Conservation (phyloP, 1,140 invertebrate species). For the Melitaea cinxia region DNA sequence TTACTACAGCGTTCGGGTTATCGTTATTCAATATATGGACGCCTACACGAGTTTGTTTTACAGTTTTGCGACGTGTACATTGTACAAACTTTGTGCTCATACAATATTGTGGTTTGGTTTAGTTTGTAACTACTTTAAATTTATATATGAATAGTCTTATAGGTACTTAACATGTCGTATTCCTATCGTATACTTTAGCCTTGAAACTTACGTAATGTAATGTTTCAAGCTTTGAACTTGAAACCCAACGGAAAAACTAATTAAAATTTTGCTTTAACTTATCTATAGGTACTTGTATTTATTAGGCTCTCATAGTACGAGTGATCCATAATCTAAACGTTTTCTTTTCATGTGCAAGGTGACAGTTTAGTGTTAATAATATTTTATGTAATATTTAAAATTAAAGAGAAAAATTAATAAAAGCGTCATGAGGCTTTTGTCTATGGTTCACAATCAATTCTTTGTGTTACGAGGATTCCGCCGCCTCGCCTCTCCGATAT, state of each 20-base stretch:
- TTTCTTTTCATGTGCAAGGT: no score
- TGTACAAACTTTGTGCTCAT: neutral
- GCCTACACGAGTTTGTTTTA: conserved; percentile 2
- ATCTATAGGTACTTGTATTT: no score
- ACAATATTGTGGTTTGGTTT: neutral
- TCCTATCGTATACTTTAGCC: no score
- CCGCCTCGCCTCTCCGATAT: conserved; percentile 56
- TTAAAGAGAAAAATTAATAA: conserved; percentile 59
- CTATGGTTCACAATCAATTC: conserved; percentile 63
- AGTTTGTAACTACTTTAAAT: neutral
- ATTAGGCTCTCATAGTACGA: no score
- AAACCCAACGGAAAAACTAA: no score
- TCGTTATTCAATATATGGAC: conserved; percentile 12
- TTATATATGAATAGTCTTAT: neutral
- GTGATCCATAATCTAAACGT: no score
- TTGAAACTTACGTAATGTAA: no score
- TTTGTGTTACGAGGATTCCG: conserved; percentile 61
- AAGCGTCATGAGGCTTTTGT: conserved; percentile 54
- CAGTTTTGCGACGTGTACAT: neutral
- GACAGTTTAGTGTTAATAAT: neutral
- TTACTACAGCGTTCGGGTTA: conserved; percentile 11
- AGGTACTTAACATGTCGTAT: no score
- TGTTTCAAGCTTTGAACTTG: no score
- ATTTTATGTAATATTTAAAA: conserved; percentile 1
- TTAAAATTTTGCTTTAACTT: no score